Percentiles rank a stretch among this genome's conserved stretches.
phyloP scores from a whole-genome alignment of 2,113 vertebrate genomes.

The Neogale vison region DNA sequence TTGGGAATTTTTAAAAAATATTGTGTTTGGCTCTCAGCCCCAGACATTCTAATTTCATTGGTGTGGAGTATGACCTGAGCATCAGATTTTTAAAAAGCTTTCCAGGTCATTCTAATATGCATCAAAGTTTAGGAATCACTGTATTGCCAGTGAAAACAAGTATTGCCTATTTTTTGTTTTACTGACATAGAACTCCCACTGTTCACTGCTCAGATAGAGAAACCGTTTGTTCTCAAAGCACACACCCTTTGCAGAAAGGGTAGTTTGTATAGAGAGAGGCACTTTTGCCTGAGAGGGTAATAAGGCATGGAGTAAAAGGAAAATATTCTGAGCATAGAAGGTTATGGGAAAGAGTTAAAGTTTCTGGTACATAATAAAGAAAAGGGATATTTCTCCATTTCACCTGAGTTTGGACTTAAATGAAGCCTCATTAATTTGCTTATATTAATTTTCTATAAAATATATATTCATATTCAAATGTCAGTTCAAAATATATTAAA shows the following conservation, averaged over 20 bases:
- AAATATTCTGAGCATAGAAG: not conserved
- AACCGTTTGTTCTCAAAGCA: not conserved
- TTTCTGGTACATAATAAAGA: not conserved
- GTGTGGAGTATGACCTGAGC: not conserved
- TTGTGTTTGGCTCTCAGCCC: not conserved
- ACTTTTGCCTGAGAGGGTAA: not conserved
- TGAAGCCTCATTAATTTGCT: conserved; percentile 42
- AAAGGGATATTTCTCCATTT: not conserved
- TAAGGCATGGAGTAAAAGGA: not conserved
- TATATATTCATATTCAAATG: conserved; percentile 59
- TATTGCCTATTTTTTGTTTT: not conserved
- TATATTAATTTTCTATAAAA: conserved; percentile 58
- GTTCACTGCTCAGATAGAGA: not conserved
- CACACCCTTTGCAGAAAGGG: not conserved
- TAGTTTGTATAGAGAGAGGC: not conserved
- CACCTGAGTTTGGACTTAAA: conserved; percentile 35
- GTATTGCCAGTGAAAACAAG: not conserved
- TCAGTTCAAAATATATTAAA: conserved; percentile 65
- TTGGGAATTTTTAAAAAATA: not conserved
- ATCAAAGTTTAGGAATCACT: not conserved
- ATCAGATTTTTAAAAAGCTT: not conserved
- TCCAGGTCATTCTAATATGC: not conserved
- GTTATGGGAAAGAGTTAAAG: not conserved
- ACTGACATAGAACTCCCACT: not conserved
- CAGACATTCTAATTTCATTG: conserved; percentile 9